Base-by-base conservation (phyloP, 2,797 vertebrate species). In the Cyclopterus lumpus region DNA sequence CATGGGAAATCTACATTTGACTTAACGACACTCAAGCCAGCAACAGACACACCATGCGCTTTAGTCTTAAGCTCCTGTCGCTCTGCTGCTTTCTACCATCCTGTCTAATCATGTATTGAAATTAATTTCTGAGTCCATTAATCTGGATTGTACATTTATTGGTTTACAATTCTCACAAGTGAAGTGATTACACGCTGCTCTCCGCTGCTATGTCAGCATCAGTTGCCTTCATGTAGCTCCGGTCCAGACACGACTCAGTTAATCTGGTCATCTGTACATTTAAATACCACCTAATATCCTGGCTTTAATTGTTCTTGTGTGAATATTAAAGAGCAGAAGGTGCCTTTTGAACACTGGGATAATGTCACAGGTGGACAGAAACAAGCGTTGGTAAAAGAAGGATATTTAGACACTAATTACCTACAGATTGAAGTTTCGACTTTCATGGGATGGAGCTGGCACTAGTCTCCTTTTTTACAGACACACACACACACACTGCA, bases 241-340 rank as follows among this genome's bases (percentile, higher is more conserved):
- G 69, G 77, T 57, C 78, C 60, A 61, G 80, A 72, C 84, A 79
- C 14, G 68, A 67, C 83, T 84, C 72, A 30, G 44, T 85, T 90
- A 78, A 90, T 89, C 88, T 86, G 83, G 48, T 89, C 87, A 86
- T 89, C 83, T 75, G 68, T 83, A 74, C 77, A 42, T 87, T 83
- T 65, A 86, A 91, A 91, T 85, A 80, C 77, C 83, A 69, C 62
- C 80, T 66, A 12, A 32, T 67, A 22, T 72, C 46, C 77, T 67
- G 84, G 55, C 81, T 75, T 85, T 86, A 67, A 88, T 90, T n/a
- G n/a, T n/a, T n/a, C n/a, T n/a, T n/a, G n/a, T n/a, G n/a, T n/a
- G n/a, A n/a, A n/a, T n/a, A n/a, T n/a, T 46, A 24, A 70, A 75
- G 59, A 57, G 26, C 28, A 0, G 42, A 5, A 24, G 40, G 6